A percentile compares a stretch with the other conserved stretches of the same genome.
phyloP scores from a whole-genome alignment of 2,888 invertebrate genomes.

The Pherbina coryleti region DNA sequence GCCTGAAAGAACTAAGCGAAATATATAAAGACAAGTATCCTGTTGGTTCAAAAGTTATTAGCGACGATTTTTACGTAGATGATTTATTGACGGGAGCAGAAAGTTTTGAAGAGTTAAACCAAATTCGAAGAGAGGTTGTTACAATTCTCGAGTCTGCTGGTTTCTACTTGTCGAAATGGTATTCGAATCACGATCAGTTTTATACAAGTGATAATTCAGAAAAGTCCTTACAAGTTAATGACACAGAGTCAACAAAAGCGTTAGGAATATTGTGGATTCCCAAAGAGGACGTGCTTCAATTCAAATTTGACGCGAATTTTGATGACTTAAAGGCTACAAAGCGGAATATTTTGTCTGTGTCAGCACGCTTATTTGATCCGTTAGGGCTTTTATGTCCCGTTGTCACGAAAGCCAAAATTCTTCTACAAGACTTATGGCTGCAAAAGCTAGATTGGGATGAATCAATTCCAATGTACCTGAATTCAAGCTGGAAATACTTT shows the following conservation, averaged over 20 bases:
- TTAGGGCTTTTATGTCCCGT: conserved; percentile 9
- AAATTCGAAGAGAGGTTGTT: not conserved
- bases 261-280: not conserved
- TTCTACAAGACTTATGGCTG: too few relatives aligned
- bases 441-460: conserved; percentile 15
- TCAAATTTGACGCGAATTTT: not conserved
- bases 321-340: too few relatives aligned
- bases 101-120: not conserved
- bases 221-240: not conserved
- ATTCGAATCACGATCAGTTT: not conserved
- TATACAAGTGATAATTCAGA: not conserved
- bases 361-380: conserved; percentile 26
- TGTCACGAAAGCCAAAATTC: too few relatives aligned
- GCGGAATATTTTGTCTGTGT: not conserved
- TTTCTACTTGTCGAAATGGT: not conserved
- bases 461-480: conserved; percentile 10
- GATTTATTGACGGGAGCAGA: not conserved
- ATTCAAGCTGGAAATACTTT: conserved; percentile 6
- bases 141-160: not conserved
- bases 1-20: not conserved
- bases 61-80: not conserved
- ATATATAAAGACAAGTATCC: not conserved
- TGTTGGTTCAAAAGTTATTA: not conserved
- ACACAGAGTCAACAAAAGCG: not conserved
- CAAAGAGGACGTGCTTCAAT: not conserved